A percentile compares a stretch with the other conserved stretches of the same genome.
phyloP scores from a whole-genome alignment of 2,888 invertebrate genomes.

The Aspidiotus rigidus region DNA sequence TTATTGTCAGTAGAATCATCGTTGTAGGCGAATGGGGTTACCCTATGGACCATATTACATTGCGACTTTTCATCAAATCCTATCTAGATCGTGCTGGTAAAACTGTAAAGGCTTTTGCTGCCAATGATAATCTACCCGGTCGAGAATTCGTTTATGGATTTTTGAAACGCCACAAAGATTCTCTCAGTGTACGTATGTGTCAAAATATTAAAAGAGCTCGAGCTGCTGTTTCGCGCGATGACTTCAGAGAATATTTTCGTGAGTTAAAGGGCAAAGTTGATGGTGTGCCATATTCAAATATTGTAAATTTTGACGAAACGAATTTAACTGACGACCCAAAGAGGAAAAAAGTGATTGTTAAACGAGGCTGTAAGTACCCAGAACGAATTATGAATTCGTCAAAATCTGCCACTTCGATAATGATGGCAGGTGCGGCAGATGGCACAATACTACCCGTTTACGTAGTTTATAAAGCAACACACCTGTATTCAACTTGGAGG shows the following conservation, averaged over 20 bases:
- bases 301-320: slow-evolving; percentile 32
- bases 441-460: slow-evolving; percentile 36
- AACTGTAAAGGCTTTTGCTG: slow-evolving; percentile 35
- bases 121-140: slow-evolving; percentile 37
- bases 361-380: slow-evolving; percentile 18
- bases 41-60: slow-evolving; percentile 15
- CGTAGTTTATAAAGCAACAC: slow-evolving; percentile 36
- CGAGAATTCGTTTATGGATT: slow-evolving; percentile 26
- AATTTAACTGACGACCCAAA: slow-evolving; percentile 33
- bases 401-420: slow-evolving; percentile 36
- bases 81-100: slow-evolving; percentile 37
- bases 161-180: slow-evolving; percentile 25
- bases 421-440: slow-evolving; percentile 35
- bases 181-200: slow-evolving; percentile 25
- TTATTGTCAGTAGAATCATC: slow-evolving; percentile 13
- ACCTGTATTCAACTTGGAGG: slow-evolving; percentile 36
- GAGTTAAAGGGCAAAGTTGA: slow-evolving; percentile 20
- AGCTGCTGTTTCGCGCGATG: slow-evolving; percentile 21
- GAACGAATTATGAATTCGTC: background rate
- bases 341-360: slow-evolving; percentile 26
- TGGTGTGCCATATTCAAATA: slow-evolving; percentile 15
- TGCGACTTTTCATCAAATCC: slow-evolving; percentile 37
- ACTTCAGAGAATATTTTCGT: slow-evolving; percentile 24
- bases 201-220: slow-evolving; percentile 32
- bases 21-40: slow-evolving; percentile 27